Conservation (phyloP, 1,140 invertebrate genomes). For the Neodiprion lecontei region DNA sequence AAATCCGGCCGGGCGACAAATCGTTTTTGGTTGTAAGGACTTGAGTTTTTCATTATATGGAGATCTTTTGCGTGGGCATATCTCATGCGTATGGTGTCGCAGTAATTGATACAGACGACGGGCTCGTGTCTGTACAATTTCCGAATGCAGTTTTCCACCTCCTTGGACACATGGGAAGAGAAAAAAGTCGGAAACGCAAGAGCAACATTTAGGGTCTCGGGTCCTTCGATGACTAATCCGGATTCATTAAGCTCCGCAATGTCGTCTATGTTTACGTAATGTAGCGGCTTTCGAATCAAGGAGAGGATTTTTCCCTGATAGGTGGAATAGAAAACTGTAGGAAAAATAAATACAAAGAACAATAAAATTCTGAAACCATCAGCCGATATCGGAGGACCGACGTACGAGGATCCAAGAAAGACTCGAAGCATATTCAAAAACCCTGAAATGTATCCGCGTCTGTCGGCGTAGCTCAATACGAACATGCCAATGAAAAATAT, state of each 20-base stretch:
- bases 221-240: background rate
- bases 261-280: background rate
- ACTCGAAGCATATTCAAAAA: background rate
- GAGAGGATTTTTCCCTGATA: background rate
- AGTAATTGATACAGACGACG: background rate
- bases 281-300: background rate
- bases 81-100: background rate
- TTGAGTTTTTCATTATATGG: background rate
- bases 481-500: background rate
- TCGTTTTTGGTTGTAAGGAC: background rate
- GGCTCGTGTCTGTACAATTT: background rate
- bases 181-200: too few relatives aligned
- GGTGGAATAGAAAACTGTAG: background rate
- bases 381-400: background rate
- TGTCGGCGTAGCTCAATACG: background rate
- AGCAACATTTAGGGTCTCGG: background rate
- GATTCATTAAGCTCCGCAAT: background rate
- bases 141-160: background rate
- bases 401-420: background rate
- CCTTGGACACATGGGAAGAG: background rate
- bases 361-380: background rate
- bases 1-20: background rate
- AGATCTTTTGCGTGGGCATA: background rate
- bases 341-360: background rate
- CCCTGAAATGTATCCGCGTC: background rate